A percentile compares a stretch with the other conserved stretches of the same genome.
Evolutionary conservation across 2,113 vertebrate genomes (phyloP).

Genomic region (Columba janthina): DNA sequence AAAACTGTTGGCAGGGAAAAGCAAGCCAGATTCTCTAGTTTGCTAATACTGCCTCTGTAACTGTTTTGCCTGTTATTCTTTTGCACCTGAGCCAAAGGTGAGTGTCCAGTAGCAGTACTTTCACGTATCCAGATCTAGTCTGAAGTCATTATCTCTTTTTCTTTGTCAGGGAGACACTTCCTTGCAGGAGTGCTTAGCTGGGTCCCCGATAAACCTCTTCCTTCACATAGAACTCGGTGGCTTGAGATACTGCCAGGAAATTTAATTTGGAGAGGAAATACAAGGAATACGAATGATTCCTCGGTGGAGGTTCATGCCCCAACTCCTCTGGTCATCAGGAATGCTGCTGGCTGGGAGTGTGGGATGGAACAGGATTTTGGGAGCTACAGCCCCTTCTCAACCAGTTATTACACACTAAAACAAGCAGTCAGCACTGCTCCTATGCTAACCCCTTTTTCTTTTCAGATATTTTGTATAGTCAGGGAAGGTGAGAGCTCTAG

Average conservation of each 20-base stretch:
- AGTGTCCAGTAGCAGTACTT: background rate
- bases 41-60: background rate
- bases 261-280: background rate
- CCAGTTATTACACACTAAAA: background rate
- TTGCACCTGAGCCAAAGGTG: background rate
- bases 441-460: rapidly evolving
- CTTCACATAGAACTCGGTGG: background rate
- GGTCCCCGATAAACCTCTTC: background rate
- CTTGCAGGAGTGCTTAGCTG: background rate
- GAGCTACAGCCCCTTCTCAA: background rate
- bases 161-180: background rate
- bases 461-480: background rate
- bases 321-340: background rate
- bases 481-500: background rate
- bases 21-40: background rate
- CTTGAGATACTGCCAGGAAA: background rate
- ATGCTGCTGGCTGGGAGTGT: rapidly evolving
- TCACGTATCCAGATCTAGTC: background rate
- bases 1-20: background rate
- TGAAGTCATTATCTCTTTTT: background rate
- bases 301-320: rapidly evolving
- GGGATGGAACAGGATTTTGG: background rate
- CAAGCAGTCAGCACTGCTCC: background rate
- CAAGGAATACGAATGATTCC: background rate
- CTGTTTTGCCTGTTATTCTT: background rate